Evolutionary conservation across 2,888 invertebrate species (phyloP), one percentile per base, ranked within the genome.

Genomic region (Entomobrya multifasciata): DNA sequence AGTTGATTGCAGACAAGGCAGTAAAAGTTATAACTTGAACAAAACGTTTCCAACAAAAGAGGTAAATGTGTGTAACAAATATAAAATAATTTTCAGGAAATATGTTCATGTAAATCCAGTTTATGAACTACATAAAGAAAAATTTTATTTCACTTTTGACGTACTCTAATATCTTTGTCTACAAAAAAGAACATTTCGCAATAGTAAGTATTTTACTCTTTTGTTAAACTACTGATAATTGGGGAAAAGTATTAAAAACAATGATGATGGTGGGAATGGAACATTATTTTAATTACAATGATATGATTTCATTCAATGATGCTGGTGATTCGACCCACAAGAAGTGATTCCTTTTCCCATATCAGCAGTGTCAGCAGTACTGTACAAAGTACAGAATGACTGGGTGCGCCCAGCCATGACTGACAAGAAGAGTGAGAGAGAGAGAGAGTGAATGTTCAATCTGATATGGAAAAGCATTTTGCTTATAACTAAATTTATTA

Each of bases 1-100:
- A 67, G 52, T 74, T 49, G 74, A n/a, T 74, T 74, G 49, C 8
- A 57, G 15, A 52, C 52, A 74, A 52, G 74, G 30, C 74, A 74
- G 27, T 74, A 74, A 74, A 70, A 74, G 4, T 36, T 36, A 36
- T 52, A 52, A 52, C 15, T n/a, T 4, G 3, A 52, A 52, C 15
- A 4, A 52, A 11, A 4, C 13, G 13, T 52, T 17, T 52, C 13
- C 13, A 52, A 52, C 15, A 52, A 17, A n/a, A 52, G 2, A 20
- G 25, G 25, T n/a, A 57, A 10, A 57, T 20, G 6, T n/a, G n/a
- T n/a, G n/a, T 13, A 47, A 47, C 47, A 13, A 47, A 13, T 11
- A 11, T 8, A 47, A 47, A 47, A n/a, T n/a, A n/a, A n/a, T n/a
- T n/a, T n/a, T n/a, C n/a, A n/a, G n/a, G n/a, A n/a, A n/a, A n/a